Conservation (phyloP, 2,113 vertebrate species). For the Mesoclemmys tuberculata region DNA sequence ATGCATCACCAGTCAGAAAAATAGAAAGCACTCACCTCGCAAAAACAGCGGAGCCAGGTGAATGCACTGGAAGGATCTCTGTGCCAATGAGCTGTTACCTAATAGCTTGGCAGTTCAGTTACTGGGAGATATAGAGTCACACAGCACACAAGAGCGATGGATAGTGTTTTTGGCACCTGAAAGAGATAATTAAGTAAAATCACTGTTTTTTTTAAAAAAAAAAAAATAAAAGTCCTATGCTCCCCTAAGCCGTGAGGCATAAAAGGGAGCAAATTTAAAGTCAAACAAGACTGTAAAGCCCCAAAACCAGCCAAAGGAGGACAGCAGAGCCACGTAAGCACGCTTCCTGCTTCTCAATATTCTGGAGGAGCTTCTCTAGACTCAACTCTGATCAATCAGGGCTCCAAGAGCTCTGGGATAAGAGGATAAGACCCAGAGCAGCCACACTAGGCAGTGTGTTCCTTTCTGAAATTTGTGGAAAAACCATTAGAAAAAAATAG, state of each 20-base stretch:
- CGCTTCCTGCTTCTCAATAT: neutral
- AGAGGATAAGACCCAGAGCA: neutral
- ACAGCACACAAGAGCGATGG: neutral
- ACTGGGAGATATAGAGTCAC: neutral
- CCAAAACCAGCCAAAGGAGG: neutral
- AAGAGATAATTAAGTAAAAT: neutral
- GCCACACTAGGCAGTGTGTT: no score
- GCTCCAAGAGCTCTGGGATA: neutral
- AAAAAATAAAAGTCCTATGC: neutral
- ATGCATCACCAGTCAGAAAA: constrained; percentile 9
- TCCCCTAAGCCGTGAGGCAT: neutral
- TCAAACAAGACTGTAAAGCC: neutral
- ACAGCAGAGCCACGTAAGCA: neutral
- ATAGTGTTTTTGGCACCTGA: neutral
- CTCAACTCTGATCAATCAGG: neutral
- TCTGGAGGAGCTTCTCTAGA: neutral
- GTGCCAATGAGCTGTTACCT: constrained; percentile 4
- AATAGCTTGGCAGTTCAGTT: neutral
- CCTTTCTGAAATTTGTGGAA: neutral
- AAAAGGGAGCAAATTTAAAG: neutral
- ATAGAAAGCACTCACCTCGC: neutral
- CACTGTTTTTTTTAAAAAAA: neutral
- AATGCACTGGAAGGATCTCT: rapidly evolving
- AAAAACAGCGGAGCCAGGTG: neutral
- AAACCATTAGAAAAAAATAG: neutral